Conservation (phyloP, 2,113 vertebrate genomes). For the Semnopithecus entellus region DNA sequence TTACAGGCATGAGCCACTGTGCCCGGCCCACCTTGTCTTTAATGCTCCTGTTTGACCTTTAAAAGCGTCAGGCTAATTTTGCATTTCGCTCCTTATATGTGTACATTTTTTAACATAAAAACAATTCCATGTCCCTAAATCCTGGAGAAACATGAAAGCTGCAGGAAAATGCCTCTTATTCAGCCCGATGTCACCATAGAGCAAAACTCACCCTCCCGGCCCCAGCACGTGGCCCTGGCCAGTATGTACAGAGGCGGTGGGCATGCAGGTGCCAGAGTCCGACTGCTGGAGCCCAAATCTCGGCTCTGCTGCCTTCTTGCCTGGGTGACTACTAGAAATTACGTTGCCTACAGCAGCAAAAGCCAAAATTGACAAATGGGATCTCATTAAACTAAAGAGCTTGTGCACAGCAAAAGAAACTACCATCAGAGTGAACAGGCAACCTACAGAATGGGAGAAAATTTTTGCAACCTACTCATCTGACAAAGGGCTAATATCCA, state of each 20-base stretch:
- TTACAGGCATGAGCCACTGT: too few relatives aligned
- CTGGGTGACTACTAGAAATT: neutral
- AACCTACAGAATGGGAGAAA: too few relatives aligned
- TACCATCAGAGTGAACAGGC: too few relatives aligned
- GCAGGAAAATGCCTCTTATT: rapidly evolving
- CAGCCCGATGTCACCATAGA: neutral
- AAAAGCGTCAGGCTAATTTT: neutral
- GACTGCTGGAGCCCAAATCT: neutral
- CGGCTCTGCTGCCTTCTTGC: neutral
- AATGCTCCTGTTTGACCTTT: neutral
- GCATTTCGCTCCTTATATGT: rapidly evolving
- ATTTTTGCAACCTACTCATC: too few relatives aligned
- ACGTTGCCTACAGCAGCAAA: too few relatives aligned
- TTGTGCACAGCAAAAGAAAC: too few relatives aligned
- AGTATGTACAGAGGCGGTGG: neutral
- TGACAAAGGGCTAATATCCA: too few relatives aligned
- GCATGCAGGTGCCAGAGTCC: rapidly evolving
- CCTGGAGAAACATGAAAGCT: neutral
- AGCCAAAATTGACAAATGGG: too few relatives aligned
- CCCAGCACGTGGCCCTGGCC: rapidly evolving
- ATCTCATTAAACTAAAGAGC: too few relatives aligned
- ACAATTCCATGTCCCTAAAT: neutral
- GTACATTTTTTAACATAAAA: neutral
- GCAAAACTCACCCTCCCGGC: rapidly evolving
- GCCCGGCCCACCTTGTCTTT: neutral